Evolutionary conservation across 2,888 invertebrate species (phyloP).

Genomic region (Ophion slaviceki): DNA sequence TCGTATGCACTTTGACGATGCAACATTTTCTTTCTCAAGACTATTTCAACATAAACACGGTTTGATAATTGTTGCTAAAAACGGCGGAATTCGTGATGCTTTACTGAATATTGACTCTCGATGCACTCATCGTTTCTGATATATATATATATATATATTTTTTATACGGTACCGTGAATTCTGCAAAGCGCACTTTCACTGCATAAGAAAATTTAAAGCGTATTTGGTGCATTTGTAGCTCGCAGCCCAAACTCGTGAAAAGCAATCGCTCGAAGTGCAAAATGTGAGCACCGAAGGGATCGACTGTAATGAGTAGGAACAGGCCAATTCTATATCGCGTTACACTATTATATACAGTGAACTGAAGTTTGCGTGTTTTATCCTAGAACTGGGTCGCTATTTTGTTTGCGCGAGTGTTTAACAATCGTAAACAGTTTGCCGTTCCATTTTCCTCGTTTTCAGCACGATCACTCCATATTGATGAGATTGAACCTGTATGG

Average conservation of each 20-base stretch:
- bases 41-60: background rate
- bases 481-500: background rate
- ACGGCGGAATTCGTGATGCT: too few relatives aligned
- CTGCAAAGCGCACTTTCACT: background rate
- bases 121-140: too few relatives aligned
- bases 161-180: background rate
- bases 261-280: slow-evolving; percentile 10
- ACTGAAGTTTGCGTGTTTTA: slow-evolving; percentile 49
- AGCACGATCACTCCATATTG: background rate
- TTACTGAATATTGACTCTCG: too few relatives aligned
- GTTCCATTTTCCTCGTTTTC: slow-evolving; percentile 39
- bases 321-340: slow-evolving; percentile 18
- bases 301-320: background rate
- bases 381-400: slow-evolving; percentile 49
- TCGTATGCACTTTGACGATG: background rate
- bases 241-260: background rate
- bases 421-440: slow-evolving; percentile 56
- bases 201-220: background rate
- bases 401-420: slow-evolving; percentile 51
- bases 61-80: background rate
- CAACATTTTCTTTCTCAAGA: too few relatives aligned
- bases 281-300: slow-evolving; percentile 8
- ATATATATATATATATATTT: too few relatives aligned
- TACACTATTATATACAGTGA: background rate
- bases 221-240: slow-evolving; percentile 12